Conservation (phyloP, 2,113 vertebrate species). For the Lampris megalopsis region DNA sequence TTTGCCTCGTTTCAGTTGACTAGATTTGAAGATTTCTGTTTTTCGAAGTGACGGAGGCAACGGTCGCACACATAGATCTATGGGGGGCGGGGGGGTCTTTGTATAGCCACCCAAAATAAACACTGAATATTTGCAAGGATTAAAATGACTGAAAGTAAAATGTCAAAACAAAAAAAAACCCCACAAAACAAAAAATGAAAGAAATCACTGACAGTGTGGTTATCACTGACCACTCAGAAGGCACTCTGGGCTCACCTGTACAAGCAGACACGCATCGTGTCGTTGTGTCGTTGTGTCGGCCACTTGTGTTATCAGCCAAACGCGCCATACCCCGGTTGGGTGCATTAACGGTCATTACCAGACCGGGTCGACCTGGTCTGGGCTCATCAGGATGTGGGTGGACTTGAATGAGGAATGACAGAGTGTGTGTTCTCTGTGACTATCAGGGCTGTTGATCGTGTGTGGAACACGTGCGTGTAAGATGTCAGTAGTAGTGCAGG, state of each 20-base stretch:
- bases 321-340: slow-evolving; percentile 27
- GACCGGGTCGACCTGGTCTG: slow-evolving; percentile 46
- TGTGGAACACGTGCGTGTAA: neutral
- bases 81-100: neutral
- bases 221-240: slow-evolving; percentile 60
- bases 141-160: slow-evolving; percentile 22
- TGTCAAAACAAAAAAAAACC: neutral
- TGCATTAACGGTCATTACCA: slow-evolving; percentile 54
- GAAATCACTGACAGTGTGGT: slow-evolving; percentile 57
- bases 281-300: slow-evolving; percentile 16
- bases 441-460: slow-evolving; percentile 4
- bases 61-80: no score
- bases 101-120: neutral
- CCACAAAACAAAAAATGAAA: neutral
- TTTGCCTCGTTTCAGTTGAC: no score
- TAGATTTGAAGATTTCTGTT: no score
- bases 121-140: neutral
- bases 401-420: slow-evolving; percentile 9
- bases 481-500: neutral
- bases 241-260: slow-evolving; percentile 13
- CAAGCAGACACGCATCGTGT: slow-evolving; percentile 37
- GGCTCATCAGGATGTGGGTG: slow-evolving; percentile 31
- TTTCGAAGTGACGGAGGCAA: no score
- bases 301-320: slow-evolving; percentile 34
- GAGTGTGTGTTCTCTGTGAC: slow-evolving; percentile 44